phyloP scores from a whole-genome alignment of 1,140 invertebrate species.

The Babylonia areolata region DNA sequence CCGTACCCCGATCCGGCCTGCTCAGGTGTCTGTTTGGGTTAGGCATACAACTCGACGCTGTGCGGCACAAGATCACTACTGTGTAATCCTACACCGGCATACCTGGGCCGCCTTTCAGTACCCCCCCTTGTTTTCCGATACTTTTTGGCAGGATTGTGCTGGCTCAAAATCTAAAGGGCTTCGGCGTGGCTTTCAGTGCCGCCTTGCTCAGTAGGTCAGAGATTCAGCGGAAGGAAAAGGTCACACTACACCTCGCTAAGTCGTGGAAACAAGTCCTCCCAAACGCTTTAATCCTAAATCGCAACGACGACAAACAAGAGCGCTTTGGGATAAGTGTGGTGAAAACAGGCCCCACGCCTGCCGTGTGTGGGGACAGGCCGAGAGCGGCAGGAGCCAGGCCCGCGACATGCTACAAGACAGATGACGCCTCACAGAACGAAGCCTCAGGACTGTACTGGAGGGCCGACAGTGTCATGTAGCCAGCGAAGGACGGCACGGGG shows the following conservation, averaged over 20 bases:
- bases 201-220: constrained; percentile 21
- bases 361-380: constrained; percentile 19
- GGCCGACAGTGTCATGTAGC: too few species aligned
- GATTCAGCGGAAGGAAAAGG: constrained; percentile 34
- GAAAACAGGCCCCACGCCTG: constrained; percentile 33
- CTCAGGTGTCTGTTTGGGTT: constrained; percentile 36
- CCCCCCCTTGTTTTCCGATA: constrained; percentile 21
- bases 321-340: constrained; percentile 29
- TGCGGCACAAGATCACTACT: constrained; percentile 31
- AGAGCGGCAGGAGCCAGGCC: constrained; percentile 16
- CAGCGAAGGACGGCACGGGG: too few species aligned
- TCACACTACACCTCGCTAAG: constrained; percentile 41
- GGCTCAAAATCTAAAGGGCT: background rate
- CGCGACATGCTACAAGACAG: background rate
- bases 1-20: constrained; percentile 35
- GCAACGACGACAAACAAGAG: constrained; percentile 37
- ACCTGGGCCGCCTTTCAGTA: background rate
- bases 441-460: too few species aligned
- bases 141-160: background rate
- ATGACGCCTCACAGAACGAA: background rate
- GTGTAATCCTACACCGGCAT: constrained; percentile 35
- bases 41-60: constrained; percentile 35
- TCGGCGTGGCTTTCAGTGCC: background rate
- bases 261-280: constrained; percentile 34
- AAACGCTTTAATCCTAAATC: constrained; percentile 39